phyloP scores from a whole-genome alignment of 1,140 invertebrate species.

The Coboldia fuscipes region DNA sequence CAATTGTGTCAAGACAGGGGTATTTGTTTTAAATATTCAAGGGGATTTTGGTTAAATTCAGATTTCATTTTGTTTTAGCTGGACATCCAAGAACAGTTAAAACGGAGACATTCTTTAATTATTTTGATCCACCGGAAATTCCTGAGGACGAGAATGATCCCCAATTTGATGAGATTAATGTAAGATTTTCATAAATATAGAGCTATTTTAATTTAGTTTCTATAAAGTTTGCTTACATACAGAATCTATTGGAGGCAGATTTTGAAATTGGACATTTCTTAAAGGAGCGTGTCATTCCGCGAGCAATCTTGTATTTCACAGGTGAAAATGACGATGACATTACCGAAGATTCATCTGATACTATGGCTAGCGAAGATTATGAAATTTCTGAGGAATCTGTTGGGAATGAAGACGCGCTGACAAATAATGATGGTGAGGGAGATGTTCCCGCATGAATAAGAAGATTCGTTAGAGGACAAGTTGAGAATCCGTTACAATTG shows the following conservation, averaged over 20 bases:
- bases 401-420: no score
- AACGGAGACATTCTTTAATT: constrained; percentile 81
- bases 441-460: no score
- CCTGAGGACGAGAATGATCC: constrained; percentile 10
- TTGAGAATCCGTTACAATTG: no score
- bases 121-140: constrained; percentile 58
- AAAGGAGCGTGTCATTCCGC: constrained; percentile 63
- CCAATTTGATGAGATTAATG: constrained; percentile 12
- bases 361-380: no score
- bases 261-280: constrained; percentile 86
- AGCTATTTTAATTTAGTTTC: no score
- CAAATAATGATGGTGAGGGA: no score
- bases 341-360: no score
- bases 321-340: constrained; percentile 43
- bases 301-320: constrained; percentile 71
- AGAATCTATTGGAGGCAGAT: constrained; percentile 51
- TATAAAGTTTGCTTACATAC: no score
- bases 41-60: constrained; percentile 2
- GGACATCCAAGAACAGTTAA: constrained; percentile 58
- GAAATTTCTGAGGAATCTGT: no score
- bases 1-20: constrained; percentile 11
- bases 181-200: no score
- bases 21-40: not conserved
- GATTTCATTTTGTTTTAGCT: constrained; percentile 31
- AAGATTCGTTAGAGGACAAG: no score